Percentiles rank a stretch among this genome's conserved stretches.
phyloP scores from a whole-genome alignment of 2,888 invertebrate species.

The Drosophila engyochracea region DNA sequence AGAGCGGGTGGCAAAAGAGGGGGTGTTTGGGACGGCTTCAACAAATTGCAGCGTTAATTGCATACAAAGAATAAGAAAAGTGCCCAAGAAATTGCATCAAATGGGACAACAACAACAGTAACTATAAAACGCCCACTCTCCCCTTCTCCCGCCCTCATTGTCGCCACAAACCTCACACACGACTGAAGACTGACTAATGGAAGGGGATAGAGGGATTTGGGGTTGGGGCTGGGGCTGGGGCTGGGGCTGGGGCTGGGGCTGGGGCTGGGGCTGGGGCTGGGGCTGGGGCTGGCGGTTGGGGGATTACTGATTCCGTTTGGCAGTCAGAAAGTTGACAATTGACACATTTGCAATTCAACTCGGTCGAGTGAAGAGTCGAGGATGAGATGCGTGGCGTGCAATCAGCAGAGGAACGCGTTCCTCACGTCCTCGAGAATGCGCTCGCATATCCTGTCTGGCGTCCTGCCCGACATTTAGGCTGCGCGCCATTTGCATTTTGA shows the following conservation, averaged over 20 bases:
- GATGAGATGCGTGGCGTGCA: conserved; percentile 34
- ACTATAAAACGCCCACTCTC: conserved; percentile 4
- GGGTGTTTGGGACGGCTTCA: conserved; percentile 5
- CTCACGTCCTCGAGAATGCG: conserved; percentile 31
- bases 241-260: neutral
- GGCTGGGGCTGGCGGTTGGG: neutral
- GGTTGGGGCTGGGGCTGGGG: neutral
- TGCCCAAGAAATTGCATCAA: conserved; percentile 76
- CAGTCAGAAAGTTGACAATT: conserved; percentile 77
- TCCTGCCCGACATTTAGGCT: conserved; percentile 64
- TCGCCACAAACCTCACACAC: conserved; percentile 1
- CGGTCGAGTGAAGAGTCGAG: conserved; percentile 50
- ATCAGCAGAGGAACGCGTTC: conserved; percentile 51
- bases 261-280: too few species aligned
- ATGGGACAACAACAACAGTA: conserved; percentile 53
- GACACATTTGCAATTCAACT: conserved; percentile 81
- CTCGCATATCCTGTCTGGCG: conserved; percentile 12
- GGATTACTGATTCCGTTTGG: conserved; percentile 57
- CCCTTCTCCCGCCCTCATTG: neutral
- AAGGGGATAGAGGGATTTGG: neutral
- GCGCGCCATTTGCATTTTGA: conserved; percentile 75
- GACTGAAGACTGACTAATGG: conserved; percentile 22
- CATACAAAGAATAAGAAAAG: conserved; percentile 76
- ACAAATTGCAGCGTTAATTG: conserved; percentile 79
- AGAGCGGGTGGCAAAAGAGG: neutral